These are phyloP conservation scores for Eupristina koningsbergeri DNA, from an alignment of 1,140 invertebrate genomes.

Conservation along the genomic window DNA sequence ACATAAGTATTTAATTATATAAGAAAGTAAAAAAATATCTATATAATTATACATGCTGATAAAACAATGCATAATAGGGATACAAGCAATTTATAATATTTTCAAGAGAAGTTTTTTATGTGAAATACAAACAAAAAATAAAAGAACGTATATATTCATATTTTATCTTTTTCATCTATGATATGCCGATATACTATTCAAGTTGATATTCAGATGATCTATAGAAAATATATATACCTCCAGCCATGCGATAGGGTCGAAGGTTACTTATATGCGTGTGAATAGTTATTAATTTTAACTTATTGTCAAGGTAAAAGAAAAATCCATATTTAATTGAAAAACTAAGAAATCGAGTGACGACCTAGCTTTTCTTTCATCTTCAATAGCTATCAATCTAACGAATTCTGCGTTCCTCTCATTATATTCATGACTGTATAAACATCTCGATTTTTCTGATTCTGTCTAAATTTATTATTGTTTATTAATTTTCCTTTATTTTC, in stretches of 20 bases:
- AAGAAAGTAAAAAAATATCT: too few species aligned
- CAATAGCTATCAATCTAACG: conserved; percentile 14
- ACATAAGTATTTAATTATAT: too few species aligned
- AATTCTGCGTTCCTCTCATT: not conserved
- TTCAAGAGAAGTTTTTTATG: not conserved
- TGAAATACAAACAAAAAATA: conserved; percentile 34
- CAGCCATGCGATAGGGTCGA: conserved; percentile 30
- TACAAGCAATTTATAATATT: too few species aligned
- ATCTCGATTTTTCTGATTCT: not conserved
- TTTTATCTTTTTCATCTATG: conserved; percentile 39
- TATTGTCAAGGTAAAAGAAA: conserved; percentile 67
- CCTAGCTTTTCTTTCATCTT: not conserved
- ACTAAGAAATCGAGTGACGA: conserved; percentile 49
- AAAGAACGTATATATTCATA: conserved; percentile 36
- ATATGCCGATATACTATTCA: conserved; percentile 33
- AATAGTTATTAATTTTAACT: conserved; percentile 65
- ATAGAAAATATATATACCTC: conserved; percentile 50
- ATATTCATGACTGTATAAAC: not conserved
- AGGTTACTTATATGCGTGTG: too few species aligned
- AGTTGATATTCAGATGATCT: conserved; percentile 47
- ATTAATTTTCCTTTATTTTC: not conserved
- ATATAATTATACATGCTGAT: not conserved
- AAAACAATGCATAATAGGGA: not conserved
- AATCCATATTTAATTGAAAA: conserved; percentile 71
- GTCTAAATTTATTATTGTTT: not conserved